Percentiles rank a stretch among this genome's conserved stretches.
Conservation (phyloP, 2,797 vertebrate species). For the Limnodromus scolopaceus region DNA sequence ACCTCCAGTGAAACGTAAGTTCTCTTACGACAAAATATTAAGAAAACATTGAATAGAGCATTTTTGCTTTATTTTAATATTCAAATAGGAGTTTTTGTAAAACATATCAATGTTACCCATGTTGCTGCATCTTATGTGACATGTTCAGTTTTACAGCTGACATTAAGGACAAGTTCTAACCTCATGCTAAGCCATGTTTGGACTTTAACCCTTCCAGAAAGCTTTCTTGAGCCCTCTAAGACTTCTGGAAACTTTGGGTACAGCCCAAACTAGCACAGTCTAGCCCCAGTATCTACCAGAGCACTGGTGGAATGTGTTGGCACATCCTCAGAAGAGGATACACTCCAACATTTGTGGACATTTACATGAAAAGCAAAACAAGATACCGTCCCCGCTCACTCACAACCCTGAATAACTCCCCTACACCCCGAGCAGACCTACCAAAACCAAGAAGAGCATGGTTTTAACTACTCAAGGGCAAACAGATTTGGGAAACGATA, state of each 20-base stretch:
- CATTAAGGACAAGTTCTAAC: neutral
- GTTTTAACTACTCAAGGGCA: neutral
- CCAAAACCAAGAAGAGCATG: neutral
- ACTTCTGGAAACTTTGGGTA: neutral
- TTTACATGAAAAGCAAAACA: neutral
- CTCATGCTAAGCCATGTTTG: neutral
- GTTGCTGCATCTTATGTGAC: neutral
- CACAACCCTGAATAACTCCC: neutral
- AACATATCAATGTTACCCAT: fast-evolving
- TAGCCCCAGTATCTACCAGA: neutral
- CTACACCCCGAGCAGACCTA: neutral
- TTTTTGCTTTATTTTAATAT: neutral
- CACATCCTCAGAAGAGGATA: neutral
- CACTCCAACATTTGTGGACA: neutral
- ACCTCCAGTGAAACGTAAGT: neutral
- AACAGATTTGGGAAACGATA: neutral
- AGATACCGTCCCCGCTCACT: neutral
- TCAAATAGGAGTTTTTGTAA: neutral
- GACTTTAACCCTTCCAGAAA: neutral
- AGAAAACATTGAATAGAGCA: neutral
- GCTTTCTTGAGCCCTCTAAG: neutral
- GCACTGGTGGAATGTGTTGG: neutral
- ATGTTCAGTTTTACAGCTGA: neutral
- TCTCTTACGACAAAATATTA: neutral
- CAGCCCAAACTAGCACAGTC: neutral